Evolutionary conservation across 2,797 vertebrate genomes (phyloP), one percentile per base, ranked within the genome.

Genomic region (Pteronotus mesoamericanus): DNA sequence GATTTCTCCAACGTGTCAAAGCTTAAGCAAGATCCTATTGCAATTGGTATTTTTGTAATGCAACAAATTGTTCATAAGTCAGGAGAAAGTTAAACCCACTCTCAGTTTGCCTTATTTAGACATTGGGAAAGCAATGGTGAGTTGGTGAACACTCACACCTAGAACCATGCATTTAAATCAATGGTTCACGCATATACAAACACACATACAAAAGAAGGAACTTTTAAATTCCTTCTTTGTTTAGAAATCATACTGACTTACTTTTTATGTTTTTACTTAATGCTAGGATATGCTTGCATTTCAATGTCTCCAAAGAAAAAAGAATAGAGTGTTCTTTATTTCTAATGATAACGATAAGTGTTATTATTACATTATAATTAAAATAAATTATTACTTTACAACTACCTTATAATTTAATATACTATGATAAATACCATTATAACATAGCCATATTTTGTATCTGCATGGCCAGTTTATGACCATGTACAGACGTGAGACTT

Each of bases 331-430:
- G 24, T 11, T 86, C 68, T 77, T 94, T 88, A 74, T 89, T 94
- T 96, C 68, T 91, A 59, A 94, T 69, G 72, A 75, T 86, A 66
- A 61, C 34, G 85, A 42, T 91, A 82, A 53, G 37, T 34, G 6
- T 89, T 90, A 82, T 86, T 91, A 74, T 48, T 69, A 85, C 69
- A 34, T 88, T 71, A 82, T 68, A 95, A 93, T 91, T 86, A 89
- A 97, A 95, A 94, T 68, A 78, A 59, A 88, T 57, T 26, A 51
- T 84, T 68, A 51, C 46, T 39, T 87, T 89, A 68, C 15, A 85
- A 90, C 91, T 87, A 94, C 26, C 51, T 93, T 82, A 66, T 55
- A 69, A 78, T 71, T 89, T 94, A 91, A 94, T 84, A n/a, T 48
- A 82, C 44, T 83, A 42, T 59, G 39, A 94, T 61, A 86, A 87